Evolutionary conservation across 2,113 vertebrate species (phyloP).

Genomic region (Sus scrofa): T2T-Sscrofa CM000824.6:121430501-121431000

Average conservation of each 20-base stretch:
- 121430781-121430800: neutral
- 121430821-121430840: neutral
- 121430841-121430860: neutral
- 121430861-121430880: neutral
- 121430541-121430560: conserved; percentile 42
- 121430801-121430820: neutral
- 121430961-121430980: conserved; percentile 41
- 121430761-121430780: conserved; percentile 11
- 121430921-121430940: neutral
- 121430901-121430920: conserved; percentile 21
- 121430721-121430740: neutral
- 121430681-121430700: neutral
- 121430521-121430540: conserved; percentile 12
- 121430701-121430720: neutral
- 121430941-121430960: neutral
- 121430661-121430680: neutral
- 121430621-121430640: neutral
- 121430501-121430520: conserved; percentile 35
- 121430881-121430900: conserved; percentile 41
- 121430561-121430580: neutral
- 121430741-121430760: neutral
- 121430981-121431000: conserved; percentile 27
- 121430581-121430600: neutral
- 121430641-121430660: neutral
- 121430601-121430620: neutral